Conservation (phyloP, 2,888 invertebrate species). For the Miltochrista miniata region DNA sequence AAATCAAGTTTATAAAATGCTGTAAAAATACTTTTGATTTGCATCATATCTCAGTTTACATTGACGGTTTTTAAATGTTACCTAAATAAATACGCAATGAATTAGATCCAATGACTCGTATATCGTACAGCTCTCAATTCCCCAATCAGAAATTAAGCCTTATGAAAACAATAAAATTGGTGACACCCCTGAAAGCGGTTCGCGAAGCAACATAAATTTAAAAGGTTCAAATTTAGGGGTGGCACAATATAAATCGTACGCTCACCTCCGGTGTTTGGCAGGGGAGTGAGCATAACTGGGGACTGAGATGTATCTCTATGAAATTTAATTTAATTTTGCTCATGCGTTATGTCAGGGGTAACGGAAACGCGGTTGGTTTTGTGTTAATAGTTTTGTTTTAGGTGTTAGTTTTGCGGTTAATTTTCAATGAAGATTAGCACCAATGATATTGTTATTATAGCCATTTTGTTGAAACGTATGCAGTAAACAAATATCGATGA, state of each 20-base stretch:
- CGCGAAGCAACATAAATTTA: slow-evolving; percentile 43
- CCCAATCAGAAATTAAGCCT: slow-evolving; percentile 40
- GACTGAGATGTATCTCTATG: slow-evolving; percentile 34
- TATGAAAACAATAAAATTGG: slow-evolving; percentile 39
- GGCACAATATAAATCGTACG: slow-evolving; percentile 35
- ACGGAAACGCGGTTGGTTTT: slow-evolving; percentile 15
- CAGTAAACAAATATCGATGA: too few relatives aligned
- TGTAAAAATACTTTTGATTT: too few relatives aligned
- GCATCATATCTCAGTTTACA: too few relatives aligned
- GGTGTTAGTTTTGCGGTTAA: background rate
- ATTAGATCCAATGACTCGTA: slow-evolving; percentile 8
- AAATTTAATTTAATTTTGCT: slow-evolving; percentile 52
- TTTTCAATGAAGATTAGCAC: background rate
- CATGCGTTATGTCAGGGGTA: slow-evolving; percentile 34
- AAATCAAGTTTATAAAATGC: too few relatives aligned
- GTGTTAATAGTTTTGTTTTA: slow-evolving; percentile 27
- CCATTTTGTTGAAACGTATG: too few relatives aligned
- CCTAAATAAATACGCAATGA: slow-evolving; percentile 2
- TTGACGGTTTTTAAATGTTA: background rate
- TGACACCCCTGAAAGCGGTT: slow-evolving; percentile 20
- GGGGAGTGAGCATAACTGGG: slow-evolving; percentile 9
- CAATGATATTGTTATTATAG: background rate
- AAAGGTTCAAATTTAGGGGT: slow-evolving; percentile 38
- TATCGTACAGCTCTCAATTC: slow-evolving; percentile 11
- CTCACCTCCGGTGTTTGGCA: slow-evolving; percentile 36